Conservation (phyloP, 2,113 vertebrate genomes). For the Psephotus haematonotus region DNA sequence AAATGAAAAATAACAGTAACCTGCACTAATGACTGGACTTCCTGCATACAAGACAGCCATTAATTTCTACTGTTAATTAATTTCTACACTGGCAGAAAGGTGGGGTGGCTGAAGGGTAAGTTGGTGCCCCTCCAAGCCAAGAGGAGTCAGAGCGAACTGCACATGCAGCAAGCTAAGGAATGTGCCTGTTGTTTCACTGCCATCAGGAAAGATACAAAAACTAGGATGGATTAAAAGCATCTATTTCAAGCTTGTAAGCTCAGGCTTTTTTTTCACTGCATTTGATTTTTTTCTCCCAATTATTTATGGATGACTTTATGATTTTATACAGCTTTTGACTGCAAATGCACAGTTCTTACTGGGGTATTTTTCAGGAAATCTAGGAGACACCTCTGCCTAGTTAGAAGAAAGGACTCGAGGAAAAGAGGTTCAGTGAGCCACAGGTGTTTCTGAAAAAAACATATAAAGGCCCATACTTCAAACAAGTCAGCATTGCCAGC, state of each 20-base stretch:
- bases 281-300: fast-evolving
- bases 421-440: background rate
- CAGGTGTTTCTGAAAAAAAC: background rate
- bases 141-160: background rate
- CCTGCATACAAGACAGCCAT: background rate
- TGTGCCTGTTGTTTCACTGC: fast-evolving
- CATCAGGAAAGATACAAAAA: background rate
- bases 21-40: background rate
- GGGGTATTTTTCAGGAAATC: background rate
- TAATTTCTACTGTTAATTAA: background rate
- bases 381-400: background rate
- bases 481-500: background rate
- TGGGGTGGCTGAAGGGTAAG: background rate
- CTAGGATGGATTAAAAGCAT: background rate
- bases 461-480: background rate
- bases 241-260: background rate
- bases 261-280: background rate
- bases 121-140: background rate
- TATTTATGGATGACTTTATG: background rate
- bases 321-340: background rate
- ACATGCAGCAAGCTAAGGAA: background rate
- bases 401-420: background rate
- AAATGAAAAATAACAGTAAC: background rate
- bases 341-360: background rate
- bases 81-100: background rate